Percentiles rank a stretch among this genome's conserved stretches.
Evolutionary conservation across 2,888 invertebrate genomes (phyloP).

Genomic region (Leucoma salicis): DNA sequence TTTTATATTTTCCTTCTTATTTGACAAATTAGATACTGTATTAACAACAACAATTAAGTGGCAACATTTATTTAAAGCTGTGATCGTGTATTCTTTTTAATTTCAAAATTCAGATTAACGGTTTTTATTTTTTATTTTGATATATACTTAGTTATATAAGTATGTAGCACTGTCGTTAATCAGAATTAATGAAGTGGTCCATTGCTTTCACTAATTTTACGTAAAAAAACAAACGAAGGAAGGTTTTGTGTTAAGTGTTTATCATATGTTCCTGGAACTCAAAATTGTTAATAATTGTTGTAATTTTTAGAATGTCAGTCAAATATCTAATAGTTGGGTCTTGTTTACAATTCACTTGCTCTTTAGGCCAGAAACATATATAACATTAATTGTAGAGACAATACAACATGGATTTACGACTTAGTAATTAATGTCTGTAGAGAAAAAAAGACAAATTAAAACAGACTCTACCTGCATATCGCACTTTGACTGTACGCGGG

Average conservation of each 20-base stretch:
- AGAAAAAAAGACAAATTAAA: not conserved
- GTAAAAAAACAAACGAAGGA: slow-evolving; percentile 1
- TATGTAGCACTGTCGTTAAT: slow-evolving; percentile 2
- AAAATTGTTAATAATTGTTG: not conserved
- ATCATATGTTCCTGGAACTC: slow-evolving; percentile 6
- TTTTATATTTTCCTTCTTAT: slow-evolving; percentile 19
- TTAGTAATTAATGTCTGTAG: slow-evolving; percentile 5
- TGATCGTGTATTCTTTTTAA: slow-evolving; percentile 19
- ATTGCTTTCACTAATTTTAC: slow-evolving; percentile 8
- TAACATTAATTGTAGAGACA: slow-evolving; percentile 2
- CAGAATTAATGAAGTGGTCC: slow-evolving; percentile 5
- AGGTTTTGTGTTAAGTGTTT: not conserved
- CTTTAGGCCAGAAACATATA: slow-evolving; percentile 7
- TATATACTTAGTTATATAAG: not conserved
- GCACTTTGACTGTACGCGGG: slow-evolving; percentile 99
- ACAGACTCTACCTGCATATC: slow-evolving; percentile 93
- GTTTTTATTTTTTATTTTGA: not conserved
- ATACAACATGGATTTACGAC: slow-evolving; percentile 2
- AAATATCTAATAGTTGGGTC: no score
- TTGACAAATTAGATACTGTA: slow-evolving; percentile 33
- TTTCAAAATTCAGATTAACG: slow-evolving; percentile 6
- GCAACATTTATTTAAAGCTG: slow-evolving; percentile 33
- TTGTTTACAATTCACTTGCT: not conserved
- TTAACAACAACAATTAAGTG: slow-evolving; percentile 40
- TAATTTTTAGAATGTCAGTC: not conserved